Conservation (phyloP, 2,797 vertebrate species). For the Gymnodraco acuticeps region DNA sequence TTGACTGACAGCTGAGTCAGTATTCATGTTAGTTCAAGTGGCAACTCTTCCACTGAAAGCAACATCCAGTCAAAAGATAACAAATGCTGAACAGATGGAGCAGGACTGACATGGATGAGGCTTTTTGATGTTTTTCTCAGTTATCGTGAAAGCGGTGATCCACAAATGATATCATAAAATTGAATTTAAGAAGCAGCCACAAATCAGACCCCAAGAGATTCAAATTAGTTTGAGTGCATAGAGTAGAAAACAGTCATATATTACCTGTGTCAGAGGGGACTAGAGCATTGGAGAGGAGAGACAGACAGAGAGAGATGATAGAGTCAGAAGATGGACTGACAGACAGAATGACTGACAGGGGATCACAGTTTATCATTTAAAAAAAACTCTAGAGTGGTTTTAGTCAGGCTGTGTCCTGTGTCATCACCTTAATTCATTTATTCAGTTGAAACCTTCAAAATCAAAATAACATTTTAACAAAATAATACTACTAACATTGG, state of each 20-base stretch:
- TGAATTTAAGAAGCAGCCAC: conserved; percentile 34
- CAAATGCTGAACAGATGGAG: conserved; percentile 20
- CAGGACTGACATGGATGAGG: conserved; percentile 26
- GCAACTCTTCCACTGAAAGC: conserved; percentile 65
- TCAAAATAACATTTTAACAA: neutral
- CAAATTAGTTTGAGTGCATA: conserved; percentile 41
- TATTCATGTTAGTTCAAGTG: neutral
- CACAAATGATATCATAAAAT: conserved; percentile 18
- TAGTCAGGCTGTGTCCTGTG: neutral
- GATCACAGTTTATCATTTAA: conserved; percentile 15
- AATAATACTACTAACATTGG: neutral
- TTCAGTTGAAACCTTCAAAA: neutral
- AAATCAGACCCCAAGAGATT: conserved; percentile 33
- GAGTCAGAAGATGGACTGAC: conserved; percentile 75
- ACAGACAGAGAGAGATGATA: conserved; percentile 82
- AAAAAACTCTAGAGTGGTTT: neutral
- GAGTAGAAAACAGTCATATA: conserved; percentile 71
- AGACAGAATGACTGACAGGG: conserved; percentile 53
- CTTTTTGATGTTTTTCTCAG: conserved; percentile 22
- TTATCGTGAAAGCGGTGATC: conserved; percentile 16
- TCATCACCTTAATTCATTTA: neutral
- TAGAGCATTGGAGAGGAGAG: conserved; percentile 84
- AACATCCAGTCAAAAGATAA: conserved; percentile 49
- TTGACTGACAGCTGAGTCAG: neutral
- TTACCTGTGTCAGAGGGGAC: conserved; percentile 93